Percentiles rank a stretch among this genome's conserved stretches.
These are phyloP conservation scores for Phaetusa simplex DNA, from an alignment of 2,113 vertebrate species.

Conservation along the genomic window DNA sequence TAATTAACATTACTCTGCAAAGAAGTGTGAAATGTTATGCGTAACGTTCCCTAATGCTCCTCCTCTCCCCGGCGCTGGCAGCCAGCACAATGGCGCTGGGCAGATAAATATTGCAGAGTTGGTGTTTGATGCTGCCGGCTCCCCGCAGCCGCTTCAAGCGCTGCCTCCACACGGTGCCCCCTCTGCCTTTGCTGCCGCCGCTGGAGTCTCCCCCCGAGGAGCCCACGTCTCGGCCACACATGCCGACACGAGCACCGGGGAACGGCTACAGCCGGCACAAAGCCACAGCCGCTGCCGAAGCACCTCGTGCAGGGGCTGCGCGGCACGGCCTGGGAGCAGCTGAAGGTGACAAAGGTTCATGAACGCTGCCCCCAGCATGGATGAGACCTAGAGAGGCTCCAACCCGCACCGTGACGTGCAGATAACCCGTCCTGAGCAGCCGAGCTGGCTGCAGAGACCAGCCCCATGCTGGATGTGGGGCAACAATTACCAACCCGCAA, in stretches of 20 bases:
- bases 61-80: neutral
- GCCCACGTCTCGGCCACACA: neutral
- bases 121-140: neutral
- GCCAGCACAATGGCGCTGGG: neutral
- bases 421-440: neutral
- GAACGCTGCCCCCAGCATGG: rapidly evolving
- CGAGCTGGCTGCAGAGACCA: neutral
- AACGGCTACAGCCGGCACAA: neutral
- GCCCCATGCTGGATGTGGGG: neutral
- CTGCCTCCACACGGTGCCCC: neutral
- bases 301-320: rapidly evolving
- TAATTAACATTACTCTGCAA: neutral
- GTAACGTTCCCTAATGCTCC: neutral
- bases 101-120: neutral
- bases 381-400: neutral
- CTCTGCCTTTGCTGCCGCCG: neutral
- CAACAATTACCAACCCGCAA: rapidly evolving
- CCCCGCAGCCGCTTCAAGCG: neutral
- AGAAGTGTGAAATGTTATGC: neutral
- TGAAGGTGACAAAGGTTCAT: rapidly evolving
- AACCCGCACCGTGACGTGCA: rapidly evolving
- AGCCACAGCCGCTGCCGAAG: neutral
- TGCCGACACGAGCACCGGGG: neutral
- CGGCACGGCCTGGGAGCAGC: rapidly evolving
- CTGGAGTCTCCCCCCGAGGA: neutral